These are phyloP conservation scores for Hofmannophila pseudospretella DNA, from an alignment of 2,888 invertebrate genomes.

Conservation along the genomic window DNA sequence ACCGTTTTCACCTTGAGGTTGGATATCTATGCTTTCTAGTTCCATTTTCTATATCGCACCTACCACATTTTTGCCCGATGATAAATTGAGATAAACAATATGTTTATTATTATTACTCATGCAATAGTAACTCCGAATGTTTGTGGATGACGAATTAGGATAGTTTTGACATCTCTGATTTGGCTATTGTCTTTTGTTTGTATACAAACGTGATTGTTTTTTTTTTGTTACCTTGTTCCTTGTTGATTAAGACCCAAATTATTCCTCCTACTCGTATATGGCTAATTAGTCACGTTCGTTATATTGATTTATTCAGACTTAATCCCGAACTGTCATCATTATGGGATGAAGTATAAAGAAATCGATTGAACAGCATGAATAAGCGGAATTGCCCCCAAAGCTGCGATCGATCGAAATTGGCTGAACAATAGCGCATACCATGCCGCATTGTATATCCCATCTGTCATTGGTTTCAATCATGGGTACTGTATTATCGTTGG, in stretches of 20 bases:
- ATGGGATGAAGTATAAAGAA: constrained; percentile 39
- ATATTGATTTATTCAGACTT: constrained; percentile 24
- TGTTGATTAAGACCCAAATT: neutral
- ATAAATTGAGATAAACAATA: constrained; percentile 1
- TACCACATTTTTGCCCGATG: constrained; percentile 1
- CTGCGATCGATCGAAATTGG: constrained; percentile 51
- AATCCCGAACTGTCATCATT: constrained; percentile 42
- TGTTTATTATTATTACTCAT: constrained; percentile 1
- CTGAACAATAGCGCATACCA: constrained; percentile 49
- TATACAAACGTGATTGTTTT: constrained; percentile 1
- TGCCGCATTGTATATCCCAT: constrained; percentile 56
- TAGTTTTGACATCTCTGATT: constrained; percentile 4
- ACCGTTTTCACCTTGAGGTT: constrained; percentile 51
- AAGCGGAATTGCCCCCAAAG: constrained; percentile 62
- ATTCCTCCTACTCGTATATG: constrained; percentile 14
- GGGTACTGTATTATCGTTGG: constrained; percentile 52
- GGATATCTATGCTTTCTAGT: constrained; percentile 47
- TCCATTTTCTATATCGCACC: constrained; percentile 19
- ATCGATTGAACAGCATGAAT: constrained; percentile 44
- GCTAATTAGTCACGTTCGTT: constrained; percentile 23
- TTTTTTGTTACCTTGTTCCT: constrained; percentile 4
- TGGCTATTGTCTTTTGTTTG: constrained; percentile 4
- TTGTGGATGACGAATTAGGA: neutral
- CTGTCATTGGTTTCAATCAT: constrained; percentile 66
- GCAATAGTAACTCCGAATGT: constrained; percentile 2